Percentiles rank a stretch among this genome's conserved stretches.
These are phyloP conservation scores for Okamejei kenojei DNA, from an alignment of 2,797 vertebrate species.

Conservation along the genomic window DNA sequence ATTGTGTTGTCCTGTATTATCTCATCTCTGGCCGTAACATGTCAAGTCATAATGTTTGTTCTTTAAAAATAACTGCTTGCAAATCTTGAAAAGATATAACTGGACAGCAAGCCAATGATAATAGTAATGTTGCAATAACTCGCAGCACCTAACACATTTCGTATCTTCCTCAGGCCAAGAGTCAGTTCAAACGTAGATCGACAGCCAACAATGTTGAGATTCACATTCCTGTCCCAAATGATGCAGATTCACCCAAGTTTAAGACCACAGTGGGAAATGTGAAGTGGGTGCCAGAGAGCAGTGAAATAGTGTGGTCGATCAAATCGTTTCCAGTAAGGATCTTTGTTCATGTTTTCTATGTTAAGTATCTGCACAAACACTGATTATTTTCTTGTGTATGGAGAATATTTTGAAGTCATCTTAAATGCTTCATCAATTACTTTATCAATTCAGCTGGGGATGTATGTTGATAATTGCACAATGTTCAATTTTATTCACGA, in stretches of 20 bases:
- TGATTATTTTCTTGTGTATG: no score
- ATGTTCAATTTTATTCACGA: no score
- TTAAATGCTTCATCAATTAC: no score
- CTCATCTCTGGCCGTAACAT: neutral
- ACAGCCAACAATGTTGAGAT: conserved; percentile 98
- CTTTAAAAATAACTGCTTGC: neutral
- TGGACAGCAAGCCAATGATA: neutral
- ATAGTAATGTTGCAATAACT: neutral
- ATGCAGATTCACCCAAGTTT: conserved; percentile 95
- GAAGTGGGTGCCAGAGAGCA: conserved; percentile 97
- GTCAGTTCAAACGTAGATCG: conserved; percentile 92
- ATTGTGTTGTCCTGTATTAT: neutral
- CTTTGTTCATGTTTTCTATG: neutral
- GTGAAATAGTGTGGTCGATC: conserved; percentile 96
- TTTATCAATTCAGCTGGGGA: no score
- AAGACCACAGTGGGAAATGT: conserved; percentile 97
- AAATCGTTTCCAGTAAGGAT: conserved; percentile 93
- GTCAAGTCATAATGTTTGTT: neutral
- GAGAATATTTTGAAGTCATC: no score
- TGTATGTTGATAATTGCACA: no score
- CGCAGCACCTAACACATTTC: neutral
- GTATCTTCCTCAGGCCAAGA: conserved; percentile 72
- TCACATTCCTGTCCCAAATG: conserved; percentile 95
- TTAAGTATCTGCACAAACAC: no score
- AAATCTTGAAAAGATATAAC: neutral